Percentiles rank a stretch among this genome's conserved stretches.
Evolutionary conservation across 2,888 invertebrate species (phyloP).

Genomic region (Escarpia spicata): DNA sequence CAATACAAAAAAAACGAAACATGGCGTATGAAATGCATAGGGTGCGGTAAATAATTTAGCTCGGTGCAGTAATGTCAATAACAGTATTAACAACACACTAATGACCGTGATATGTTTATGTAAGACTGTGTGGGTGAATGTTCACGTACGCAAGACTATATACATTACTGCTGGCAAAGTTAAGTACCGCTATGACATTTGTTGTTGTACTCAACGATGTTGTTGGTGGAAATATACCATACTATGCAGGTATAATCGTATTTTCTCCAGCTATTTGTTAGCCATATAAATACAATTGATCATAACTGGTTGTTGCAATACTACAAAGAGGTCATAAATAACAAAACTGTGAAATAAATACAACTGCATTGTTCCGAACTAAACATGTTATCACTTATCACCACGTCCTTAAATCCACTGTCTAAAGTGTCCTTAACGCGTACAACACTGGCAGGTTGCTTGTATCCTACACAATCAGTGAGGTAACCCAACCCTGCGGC

Average conservation of each 20-base stretch:
- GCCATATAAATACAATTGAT: background rate
- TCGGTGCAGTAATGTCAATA: background rate
- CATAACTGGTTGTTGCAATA: background rate
- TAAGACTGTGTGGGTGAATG: background rate
- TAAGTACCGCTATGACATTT: background rate
- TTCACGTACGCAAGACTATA: background rate
- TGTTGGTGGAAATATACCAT: background rate
- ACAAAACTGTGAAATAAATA: background rate
- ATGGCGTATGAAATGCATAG: background rate
- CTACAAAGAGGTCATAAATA: background rate
- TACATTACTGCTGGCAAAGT: background rate
- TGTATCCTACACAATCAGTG: background rate
- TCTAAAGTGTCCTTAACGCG: too few species aligned
- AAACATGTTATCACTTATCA: background rate
- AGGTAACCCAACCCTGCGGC: background rate
- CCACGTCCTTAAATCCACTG: background rate
- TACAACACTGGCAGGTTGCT: background rate
- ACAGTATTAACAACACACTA: background rate
- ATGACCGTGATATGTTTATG: background rate
- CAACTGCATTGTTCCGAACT: background rate
- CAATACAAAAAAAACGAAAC: background rate
- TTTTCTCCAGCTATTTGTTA: background rate
- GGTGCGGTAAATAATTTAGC: background rate
- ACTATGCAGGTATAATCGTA: background rate
- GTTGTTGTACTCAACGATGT: background rate